Base-by-base conservation (phyloP, 2,113 vertebrate genomes). In the Scytalopus superciliaris region DNA sequence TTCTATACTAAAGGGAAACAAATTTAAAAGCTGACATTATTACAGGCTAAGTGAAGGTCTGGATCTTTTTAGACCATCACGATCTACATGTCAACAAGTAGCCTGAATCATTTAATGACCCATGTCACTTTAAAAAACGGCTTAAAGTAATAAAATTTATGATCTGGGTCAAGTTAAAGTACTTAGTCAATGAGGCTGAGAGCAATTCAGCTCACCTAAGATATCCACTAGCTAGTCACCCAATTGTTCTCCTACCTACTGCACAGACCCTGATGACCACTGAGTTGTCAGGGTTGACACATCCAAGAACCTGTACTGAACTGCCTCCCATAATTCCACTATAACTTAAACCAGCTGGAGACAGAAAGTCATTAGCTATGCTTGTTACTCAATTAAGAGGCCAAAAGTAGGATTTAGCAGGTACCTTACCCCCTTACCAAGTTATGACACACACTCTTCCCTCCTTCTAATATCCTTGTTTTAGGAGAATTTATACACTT, bases 261-360 rank as follows among this genome's bases (percentile, higher is more conserved):
- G 6, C 57, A 47, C 40, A 86, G 37, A 49, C 15, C 25, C 17
- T 49, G 23, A 67, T 12, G 3, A n/a, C 42, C 56, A 74, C 24
- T 0, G 0, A 63, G 15, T 9, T 79, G 24, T 39, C 25, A n/a
- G 15, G 10, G 6, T 3, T 60, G 62, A 79, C 33, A 79, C 3
- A 73, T 35, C 35, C 16, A 42, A 4, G 2, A 67, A 59, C 14
- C 21, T 52, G 23, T 30, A 63, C 37, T 55, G 40, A 70, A 72
- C 16, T 45, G 44, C 40, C 27, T 70, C 53, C 21, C 30, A 28
- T 30, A 78, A 63, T 52, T 62, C 37, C 39, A 30, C 53, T 73
- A 5, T 44, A 79, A 72, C 3, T 47, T 47, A 68, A 0, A 16
- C 6, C 35, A 72, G 12, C 39, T 31, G 10, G 45, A 85, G 37